phyloP scores from a whole-genome alignment of 2,888 invertebrate genomes.

The Oxytorus armatus region DNA sequence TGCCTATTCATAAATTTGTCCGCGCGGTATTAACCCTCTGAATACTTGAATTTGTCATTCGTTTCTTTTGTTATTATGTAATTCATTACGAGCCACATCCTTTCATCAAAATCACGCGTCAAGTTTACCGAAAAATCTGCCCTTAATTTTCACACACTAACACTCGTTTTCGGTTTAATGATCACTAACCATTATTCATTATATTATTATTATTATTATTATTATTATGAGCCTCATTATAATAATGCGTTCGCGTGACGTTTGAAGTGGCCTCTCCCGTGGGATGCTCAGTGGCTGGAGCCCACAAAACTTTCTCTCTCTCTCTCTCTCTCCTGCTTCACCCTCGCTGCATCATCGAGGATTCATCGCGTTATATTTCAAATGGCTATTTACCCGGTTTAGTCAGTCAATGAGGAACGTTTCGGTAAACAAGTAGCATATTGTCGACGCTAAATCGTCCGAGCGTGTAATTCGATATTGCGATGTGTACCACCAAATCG shows the following conservation, averaged over 20 bases:
- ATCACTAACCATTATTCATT: slow-evolving; percentile 45
- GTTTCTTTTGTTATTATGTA: neutral
- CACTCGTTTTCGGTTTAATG: slow-evolving; percentile 39
- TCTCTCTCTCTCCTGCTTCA: slow-evolving; percentile 53
- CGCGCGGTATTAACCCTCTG: too few relatives aligned
- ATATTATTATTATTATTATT: slow-evolving; percentile 52
- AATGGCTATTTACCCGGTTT: slow-evolving; percentile 50
- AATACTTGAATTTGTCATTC: neutral
- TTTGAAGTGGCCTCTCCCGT: slow-evolving; percentile 67
- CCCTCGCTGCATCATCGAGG: slow-evolving; percentile 63
- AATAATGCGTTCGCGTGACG: slow-evolving; percentile 63
- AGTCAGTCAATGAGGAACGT: slow-evolving; percentile 76
- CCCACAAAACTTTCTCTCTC: slow-evolving; percentile 46
- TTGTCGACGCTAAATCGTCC: slow-evolving; percentile 78
- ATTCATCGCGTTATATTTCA: slow-evolving; percentile 65
- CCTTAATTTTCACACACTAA: neutral
- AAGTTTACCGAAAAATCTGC: slow-evolving; percentile 17
- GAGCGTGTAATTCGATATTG: slow-evolving; percentile 78
- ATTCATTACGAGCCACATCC: neutral
- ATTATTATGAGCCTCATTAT: slow-evolving; percentile 60
- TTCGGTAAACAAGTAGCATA: slow-evolving; percentile 83
- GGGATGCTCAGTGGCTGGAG: slow-evolving; percentile 57
- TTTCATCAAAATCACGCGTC: neutral
- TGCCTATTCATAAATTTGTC: too few relatives aligned
- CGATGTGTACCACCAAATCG: slow-evolving; percentile 63